phyloP scores from a whole-genome alignment of 2,888 invertebrate species.

The Eutolmus rufibarbis region DNA sequence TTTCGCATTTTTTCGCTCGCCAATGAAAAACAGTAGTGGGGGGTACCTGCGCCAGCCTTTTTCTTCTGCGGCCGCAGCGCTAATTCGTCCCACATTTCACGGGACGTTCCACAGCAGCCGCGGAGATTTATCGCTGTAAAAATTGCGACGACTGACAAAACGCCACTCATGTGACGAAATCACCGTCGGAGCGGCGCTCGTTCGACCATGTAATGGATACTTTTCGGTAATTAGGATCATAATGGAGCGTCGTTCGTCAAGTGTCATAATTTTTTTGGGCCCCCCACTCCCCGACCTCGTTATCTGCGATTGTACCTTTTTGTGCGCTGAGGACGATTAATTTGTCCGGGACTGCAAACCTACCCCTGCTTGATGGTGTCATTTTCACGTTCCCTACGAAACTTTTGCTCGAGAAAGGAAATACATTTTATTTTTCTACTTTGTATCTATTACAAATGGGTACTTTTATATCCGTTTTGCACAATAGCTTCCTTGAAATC shows the following conservation, averaged over 20 bases:
- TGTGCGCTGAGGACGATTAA: background rate
- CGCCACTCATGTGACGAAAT: background rate
- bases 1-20: background rate
- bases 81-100: background rate
- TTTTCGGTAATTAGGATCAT: conserved; percentile 14
- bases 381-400: background rate
- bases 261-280: background rate
- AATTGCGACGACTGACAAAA: background rate
- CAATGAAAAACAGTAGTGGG: background rate
- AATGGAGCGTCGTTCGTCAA: background rate
- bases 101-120: background rate
- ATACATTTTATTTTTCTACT: background rate
- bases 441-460: too few relatives aligned
- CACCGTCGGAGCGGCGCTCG: background rate
- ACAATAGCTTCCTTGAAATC: too few relatives aligned
- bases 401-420: background rate
- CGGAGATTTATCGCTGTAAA: background rate
- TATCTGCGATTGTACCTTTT: background rate
- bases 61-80: background rate
- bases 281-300: background rate
- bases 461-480: too few relatives aligned
- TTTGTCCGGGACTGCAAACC: background rate
- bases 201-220: conserved; percentile 14
- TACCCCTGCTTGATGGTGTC: background rate
- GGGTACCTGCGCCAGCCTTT: background rate